phyloP scores from a whole-genome alignment of 2,888 invertebrate genomes.

The Tridacna gigas region DNA sequence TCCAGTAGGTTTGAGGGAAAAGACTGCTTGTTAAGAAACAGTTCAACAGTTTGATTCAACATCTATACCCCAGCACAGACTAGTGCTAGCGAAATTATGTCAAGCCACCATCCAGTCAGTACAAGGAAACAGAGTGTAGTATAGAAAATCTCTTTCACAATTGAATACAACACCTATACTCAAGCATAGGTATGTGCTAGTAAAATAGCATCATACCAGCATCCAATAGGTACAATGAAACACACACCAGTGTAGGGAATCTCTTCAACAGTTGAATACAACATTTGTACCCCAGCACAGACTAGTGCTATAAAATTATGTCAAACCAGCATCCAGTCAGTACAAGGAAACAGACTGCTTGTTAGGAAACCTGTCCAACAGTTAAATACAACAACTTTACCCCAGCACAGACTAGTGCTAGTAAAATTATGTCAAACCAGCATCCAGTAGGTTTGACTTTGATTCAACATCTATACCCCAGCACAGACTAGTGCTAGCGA shows the following conservation, averaged over 20 bases:
- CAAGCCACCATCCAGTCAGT: too few species aligned
- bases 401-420: too few species aligned
- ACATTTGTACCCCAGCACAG: neutral
- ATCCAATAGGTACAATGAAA: neutral
- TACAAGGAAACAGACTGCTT: neutral
- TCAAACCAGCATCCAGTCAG: neutral
- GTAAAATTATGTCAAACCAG: neutral
- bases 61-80: too few species aligned
- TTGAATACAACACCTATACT: neutral
- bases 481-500: slow-evolving; percentile 3
- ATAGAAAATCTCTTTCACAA: too few species aligned
- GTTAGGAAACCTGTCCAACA: too few species aligned
- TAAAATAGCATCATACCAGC: neutral
- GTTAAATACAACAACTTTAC: too few species aligned
- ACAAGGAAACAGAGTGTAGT: too few species aligned
- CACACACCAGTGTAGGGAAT: neutral
- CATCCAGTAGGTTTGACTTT: too few species aligned
- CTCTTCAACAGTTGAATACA: neutral
- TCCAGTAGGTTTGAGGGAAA: too few species aligned
- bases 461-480: neutral
- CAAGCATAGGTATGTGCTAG: neutral
- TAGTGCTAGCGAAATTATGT: too few species aligned
- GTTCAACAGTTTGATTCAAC: too few species aligned
- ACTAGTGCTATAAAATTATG: neutral
- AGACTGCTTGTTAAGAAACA: too few species aligned